These are phyloP conservation scores for Upupa epops DNA, from an alignment of 2,113 vertebrate genomes.

Conservation along the genomic window DNA sequence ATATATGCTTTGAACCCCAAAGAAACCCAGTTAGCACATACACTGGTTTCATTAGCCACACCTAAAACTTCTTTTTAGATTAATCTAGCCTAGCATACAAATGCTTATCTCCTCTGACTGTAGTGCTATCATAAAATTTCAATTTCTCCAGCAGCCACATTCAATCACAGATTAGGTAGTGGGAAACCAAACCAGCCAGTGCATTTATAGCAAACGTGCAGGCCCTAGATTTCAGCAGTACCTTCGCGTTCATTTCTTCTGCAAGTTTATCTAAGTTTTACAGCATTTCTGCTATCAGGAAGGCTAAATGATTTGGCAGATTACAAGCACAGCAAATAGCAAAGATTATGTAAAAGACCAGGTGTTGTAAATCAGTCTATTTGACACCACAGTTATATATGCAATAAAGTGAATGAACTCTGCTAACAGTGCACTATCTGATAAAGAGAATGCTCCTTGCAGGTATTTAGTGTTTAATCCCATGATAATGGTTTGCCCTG, in stretches of 20 bases:
- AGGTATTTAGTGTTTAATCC: conserved; percentile 73
- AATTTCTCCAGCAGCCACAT: conserved; percentile 57
- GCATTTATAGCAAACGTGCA: conserved; percentile 30
- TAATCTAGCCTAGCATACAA: conserved; percentile 60
- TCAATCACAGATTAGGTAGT: conserved; percentile 45
- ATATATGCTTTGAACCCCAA: conserved; percentile 23
- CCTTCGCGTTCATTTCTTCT: conserved; percentile 58
- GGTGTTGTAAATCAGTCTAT: conserved; percentile 64
- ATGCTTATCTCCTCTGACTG: conserved; percentile 58
- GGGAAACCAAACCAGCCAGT: conserved; percentile 36
- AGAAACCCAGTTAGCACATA: conserved; percentile 41
- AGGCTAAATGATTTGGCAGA: conserved; percentile 69
- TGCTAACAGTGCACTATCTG: conserved; percentile 57
- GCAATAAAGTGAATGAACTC: conserved; percentile 66
- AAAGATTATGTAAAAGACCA: conserved; percentile 71
- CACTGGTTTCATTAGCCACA: conserved; percentile 61
- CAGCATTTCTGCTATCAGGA: conserved; percentile 69
- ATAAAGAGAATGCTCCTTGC: conserved; percentile 56
- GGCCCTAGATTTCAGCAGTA: conserved; percentile 35
- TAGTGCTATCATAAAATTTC: conserved; percentile 64
- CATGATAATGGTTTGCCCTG: conserved; percentile 53
- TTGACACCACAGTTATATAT: conserved; percentile 65
- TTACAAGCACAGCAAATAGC: conserved; percentile 63
- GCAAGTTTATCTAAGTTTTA: conserved; percentile 71
- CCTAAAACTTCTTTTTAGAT: conserved; percentile 59